Evolutionary conservation across 2,113 vertebrate genomes (phyloP), one percentile per base, ranked within the genome.

Genomic region (Pseudorasbora parva): DNA sequence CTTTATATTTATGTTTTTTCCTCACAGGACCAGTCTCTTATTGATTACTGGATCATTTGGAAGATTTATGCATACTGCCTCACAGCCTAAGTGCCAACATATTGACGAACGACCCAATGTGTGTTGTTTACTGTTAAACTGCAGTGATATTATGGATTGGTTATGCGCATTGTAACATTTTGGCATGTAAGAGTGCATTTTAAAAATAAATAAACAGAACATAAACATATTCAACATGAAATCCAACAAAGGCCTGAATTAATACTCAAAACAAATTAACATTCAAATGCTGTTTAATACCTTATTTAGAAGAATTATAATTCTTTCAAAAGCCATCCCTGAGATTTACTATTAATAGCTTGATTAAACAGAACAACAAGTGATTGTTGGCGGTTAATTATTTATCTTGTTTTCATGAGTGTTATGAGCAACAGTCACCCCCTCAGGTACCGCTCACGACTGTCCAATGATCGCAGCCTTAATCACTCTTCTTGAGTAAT

Each of bases 361-460:
- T 81, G 47, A 69, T 41, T 68, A 69, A 33, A 69, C 62, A 69
- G 25, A 41, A 54, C 60, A 81, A 68, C 45, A 81, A 71, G 23
- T 54, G 30, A 71, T 56, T 68, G 79, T 25, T 81, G 64, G 21
- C 49, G 12, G 79, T 81, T 81, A 81, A 81, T 81, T 81, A 71
- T 81, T 81, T 25, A 81, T 81, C 79, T 69, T 54, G 62, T 81
- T 81, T 81, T 54, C 45, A 47, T 51, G 37, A 79, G 59, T 79
- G 43, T 47, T 80, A 49, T 66, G 78, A 66, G 47, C 27, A 47
- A 73, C n/a, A 43, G n/a, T 8, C 76, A 4, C 21, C 37, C 56
- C 33, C 76, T 51, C 27, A 79, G 78, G 60, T 54, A 23, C 45
- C 5, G 45, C 47, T 81, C 62, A 54, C 19, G 23, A 64, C 41